Evolutionary conservation across 2,888 invertebrate genomes (phyloP).

Genomic region (Mesorhabditis belari): DNA sequence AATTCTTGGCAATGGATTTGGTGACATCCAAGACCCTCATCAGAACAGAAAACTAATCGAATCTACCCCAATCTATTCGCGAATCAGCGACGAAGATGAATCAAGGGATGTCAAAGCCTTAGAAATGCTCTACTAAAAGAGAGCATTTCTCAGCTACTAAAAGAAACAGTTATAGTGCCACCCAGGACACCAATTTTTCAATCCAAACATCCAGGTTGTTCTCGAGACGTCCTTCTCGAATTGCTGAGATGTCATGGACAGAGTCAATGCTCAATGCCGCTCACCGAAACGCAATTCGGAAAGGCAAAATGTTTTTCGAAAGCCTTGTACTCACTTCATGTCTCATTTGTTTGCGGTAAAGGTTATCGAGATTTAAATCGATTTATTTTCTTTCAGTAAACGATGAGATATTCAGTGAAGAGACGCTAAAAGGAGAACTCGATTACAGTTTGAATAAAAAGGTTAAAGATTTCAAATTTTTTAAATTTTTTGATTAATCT

Average conservation of each 20-base stretch:
- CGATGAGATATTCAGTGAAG: slow-evolving; percentile 50
- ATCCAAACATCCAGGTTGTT: no score
- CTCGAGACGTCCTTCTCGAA: slow-evolving; percentile 36
- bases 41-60: no score
- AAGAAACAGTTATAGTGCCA: no score
- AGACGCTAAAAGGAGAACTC: slow-evolving; percentile 44
- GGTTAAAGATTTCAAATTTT: no score
- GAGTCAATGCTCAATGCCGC: slow-evolving; percentile 52
- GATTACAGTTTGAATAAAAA: slow-evolving; percentile 19
- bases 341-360: slow-evolving; percentile 15
- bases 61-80: no score
- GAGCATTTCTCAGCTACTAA: no score
- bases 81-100: no score
- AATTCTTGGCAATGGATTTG: no score
- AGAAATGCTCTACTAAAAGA: neutral
- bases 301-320: slow-evolving; percentile 50
- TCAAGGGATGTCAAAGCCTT: no score
- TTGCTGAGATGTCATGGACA: slow-evolving; percentile 55
- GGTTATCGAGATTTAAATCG: neutral
- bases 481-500: no score
- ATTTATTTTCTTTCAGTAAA: slow-evolving; percentile 30
- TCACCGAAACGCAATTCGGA: slow-evolving; percentile 53
- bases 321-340: slow-evolving; percentile 14
- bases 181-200: no score
- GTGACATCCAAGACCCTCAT: no score